Percentiles rank a stretch among this genome's conserved stretches.
These are phyloP conservation scores for Punctoribates punctum DNA, from an alignment of 2,888 invertebrate genomes.

Conservation along the genomic window DNA sequence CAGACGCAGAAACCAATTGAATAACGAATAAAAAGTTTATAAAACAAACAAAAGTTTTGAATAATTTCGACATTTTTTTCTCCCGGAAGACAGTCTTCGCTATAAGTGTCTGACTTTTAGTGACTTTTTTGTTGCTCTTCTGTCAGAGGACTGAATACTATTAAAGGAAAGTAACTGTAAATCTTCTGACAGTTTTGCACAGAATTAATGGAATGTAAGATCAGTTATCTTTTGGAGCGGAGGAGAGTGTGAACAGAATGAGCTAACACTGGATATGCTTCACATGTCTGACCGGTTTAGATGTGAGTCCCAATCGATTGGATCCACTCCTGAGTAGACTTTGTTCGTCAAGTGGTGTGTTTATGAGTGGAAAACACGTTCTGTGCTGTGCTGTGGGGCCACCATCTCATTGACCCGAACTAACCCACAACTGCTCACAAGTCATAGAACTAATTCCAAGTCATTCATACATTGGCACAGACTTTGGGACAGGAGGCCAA, in stretches of 20 bases:
- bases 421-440: neutral
- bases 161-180: constrained; percentile 1
- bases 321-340: neutral
- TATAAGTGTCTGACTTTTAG: neutral
- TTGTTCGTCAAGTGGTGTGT: neutral
- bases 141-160: neutral
- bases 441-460: constrained; percentile 14
- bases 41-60: constrained; percentile 12
- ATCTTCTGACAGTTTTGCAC: neutral
- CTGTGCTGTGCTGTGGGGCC: neutral
- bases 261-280: neutral
- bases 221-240: constrained; percentile 12
- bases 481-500: neutral
- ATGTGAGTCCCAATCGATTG: neutral
- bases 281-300: constrained; percentile 32
- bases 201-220: constrained; percentile 17
- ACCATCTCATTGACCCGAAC: constrained; percentile 16
- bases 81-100: neutral
- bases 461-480: neutral
- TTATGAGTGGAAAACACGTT: neutral
- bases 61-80: constrained; percentile 10
- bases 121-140: neutral
- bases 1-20: neutral
- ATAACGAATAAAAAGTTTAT: neutral
- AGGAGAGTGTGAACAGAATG: neutral